Conservation (phyloP, 1,140 invertebrate species). For the Plodia interpunctella region DNA sequence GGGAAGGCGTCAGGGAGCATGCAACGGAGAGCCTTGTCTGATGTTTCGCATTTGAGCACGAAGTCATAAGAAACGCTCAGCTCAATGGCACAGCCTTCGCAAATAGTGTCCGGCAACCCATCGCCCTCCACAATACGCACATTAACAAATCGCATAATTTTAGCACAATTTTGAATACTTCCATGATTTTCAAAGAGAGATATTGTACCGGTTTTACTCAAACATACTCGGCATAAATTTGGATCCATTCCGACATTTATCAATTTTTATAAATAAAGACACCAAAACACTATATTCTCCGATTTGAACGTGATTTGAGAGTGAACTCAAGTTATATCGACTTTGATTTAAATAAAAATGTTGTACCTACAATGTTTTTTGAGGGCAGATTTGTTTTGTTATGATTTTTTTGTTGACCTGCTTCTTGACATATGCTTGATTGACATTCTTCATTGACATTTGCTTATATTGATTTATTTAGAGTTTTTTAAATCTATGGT, state of each 20-base stretch:
- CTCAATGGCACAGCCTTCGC: slow-evolving; percentile 44
- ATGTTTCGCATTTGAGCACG: slow-evolving; percentile 54
- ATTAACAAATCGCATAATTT: slow-evolving; percentile 53
- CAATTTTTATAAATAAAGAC: no score
- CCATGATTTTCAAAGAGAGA: slow-evolving; percentile 55
- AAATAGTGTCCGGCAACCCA: slow-evolving; percentile 52
- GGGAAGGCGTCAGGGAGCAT: slow-evolving; percentile 24
- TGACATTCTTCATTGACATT: no score
- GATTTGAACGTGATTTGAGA: no score
- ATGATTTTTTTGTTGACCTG: no score
- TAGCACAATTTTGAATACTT: slow-evolving; percentile 44
- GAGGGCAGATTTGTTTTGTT: no score
- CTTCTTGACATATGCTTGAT: no score
- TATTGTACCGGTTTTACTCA: slow-evolving; percentile 43
- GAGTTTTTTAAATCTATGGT: no score
- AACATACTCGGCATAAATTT: slow-evolving; percentile 57
- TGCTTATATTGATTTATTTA: no score
- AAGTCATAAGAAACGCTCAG: slow-evolving; percentile 50
- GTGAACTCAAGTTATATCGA: no score
- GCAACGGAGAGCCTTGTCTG: slow-evolving; percentile 48
- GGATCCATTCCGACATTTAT: slow-evolving; percentile 35
- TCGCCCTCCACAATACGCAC: slow-evolving; percentile 52
- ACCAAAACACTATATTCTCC: no score
- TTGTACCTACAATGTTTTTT: no score
- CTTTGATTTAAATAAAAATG: no score